A percentile compares a stretch with the other conserved stretches of the same genome.
Evolutionary conservation across 2,888 invertebrate species (phyloP).

Genomic region (Clanis bilineata): DNA sequence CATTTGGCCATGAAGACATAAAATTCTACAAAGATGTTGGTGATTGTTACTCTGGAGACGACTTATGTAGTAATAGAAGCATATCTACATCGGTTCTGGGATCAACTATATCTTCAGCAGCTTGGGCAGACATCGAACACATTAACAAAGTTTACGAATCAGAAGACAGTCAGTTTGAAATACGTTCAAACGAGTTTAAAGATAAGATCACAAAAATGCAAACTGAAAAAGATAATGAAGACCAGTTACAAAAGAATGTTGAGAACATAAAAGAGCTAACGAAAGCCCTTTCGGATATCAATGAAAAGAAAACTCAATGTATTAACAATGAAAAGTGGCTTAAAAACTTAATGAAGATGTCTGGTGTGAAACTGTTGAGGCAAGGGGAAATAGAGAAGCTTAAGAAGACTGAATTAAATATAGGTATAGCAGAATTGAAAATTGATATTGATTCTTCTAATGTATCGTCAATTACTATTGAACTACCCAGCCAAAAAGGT

Average conservation of each 20-base stretch:
- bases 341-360: slow-evolving; percentile 47
- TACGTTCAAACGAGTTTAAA: slow-evolving; percentile 10
- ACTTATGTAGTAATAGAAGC: slow-evolving; percentile 30
- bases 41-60: slow-evolving; percentile 31
- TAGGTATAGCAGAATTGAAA: slow-evolving; percentile 44
- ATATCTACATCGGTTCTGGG: slow-evolving; percentile 22
- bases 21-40: slow-evolving; percentile 44
- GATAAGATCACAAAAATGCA: slow-evolving; percentile 17
- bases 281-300: slow-evolving; percentile 31
- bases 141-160: slow-evolving; percentile 38
- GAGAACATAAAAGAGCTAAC: slow-evolving; percentile 45
- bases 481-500: no score
- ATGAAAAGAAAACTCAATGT: slow-evolving; percentile 21
- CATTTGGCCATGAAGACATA: slow-evolving; percentile 56
- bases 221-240: slow-evolving; percentile 25
- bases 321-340: slow-evolving; percentile 59
- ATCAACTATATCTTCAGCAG: slow-evolving; percentile 40
- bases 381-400: slow-evolving; percentile 46
- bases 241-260: slow-evolving; percentile 39
- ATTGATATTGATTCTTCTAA: slow-evolving; percentile 46
- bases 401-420: slow-evolving; percentile 29
- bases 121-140: slow-evolving; percentile 49
- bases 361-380: slow-evolving; percentile 45
- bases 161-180: slow-evolving; percentile 34
- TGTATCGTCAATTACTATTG: slow-evolving; percentile 46